These are phyloP conservation scores for Acropternis orthonyx DNA, from an alignment of 2,797 vertebrate genomes.

Conservation along the genomic window DNA sequence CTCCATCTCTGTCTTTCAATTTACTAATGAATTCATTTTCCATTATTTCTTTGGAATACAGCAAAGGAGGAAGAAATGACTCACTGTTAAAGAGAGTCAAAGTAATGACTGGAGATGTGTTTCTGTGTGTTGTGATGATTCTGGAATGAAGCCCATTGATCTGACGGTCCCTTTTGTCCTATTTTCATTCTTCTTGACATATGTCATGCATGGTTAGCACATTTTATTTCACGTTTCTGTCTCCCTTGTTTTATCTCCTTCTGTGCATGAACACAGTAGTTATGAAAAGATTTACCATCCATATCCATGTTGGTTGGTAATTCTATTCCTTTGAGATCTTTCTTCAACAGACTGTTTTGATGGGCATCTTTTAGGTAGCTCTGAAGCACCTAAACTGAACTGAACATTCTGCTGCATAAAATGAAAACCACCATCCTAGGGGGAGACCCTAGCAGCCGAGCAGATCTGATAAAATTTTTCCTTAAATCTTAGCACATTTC, in stretches of 20 bases:
- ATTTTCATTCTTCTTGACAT: neutral
- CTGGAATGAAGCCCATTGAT: neutral
- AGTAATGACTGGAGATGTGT: neutral
- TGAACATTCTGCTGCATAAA: neutral
- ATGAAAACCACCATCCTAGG: neutral
- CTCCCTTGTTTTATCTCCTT: neutral
- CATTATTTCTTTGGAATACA: neutral
- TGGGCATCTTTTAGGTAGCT: neutral
- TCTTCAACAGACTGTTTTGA: neutral
- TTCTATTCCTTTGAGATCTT: neutral
- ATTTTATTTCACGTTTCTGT: neutral
- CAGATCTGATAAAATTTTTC: neutral
- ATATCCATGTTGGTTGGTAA: neutral
- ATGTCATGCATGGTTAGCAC: neutral
- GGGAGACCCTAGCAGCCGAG: neutral
- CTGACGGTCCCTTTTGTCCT: neutral
- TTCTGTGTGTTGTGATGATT: neutral
- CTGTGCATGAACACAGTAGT: neutral
- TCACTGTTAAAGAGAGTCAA: neutral
- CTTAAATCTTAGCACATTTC: neutral
- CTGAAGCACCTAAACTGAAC: slow-evolving; percentile 1
- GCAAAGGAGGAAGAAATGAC: neutral
- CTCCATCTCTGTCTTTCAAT: neutral
- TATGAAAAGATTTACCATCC: neutral
- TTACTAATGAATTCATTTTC: neutral